Base-by-base conservation (phyloP, 2,797 vertebrate genomes). In the Spondyliosoma cantharus region DNA sequence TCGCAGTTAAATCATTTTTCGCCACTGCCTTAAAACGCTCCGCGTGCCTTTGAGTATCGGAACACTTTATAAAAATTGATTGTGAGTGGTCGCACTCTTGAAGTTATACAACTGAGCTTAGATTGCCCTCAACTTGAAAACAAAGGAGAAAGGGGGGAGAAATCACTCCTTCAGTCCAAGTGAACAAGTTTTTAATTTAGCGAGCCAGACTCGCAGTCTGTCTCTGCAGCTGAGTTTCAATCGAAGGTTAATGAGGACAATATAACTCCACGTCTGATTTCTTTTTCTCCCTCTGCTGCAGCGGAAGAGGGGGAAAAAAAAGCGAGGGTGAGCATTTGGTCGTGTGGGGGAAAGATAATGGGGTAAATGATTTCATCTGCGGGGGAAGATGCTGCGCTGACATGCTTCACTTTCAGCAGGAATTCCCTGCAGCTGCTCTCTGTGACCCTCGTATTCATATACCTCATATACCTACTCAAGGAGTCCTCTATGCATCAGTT, bases 231-330 rank as follows among this genome's bases (percentile, higher is more conserved):
- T 48, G 54, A 50, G 70, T 49, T 86, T 83, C 46, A 29, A 77
- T 78, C 42, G 12, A 68, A 84, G 81, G 86, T 86, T 90, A 89
- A 90, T 85, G 81, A 90, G 84, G 76, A 86, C 81, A 67, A 69
- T 74, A 71, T 61, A 73, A 61, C 56, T 63, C 67, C 48, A 32
- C 72, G 56, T 73, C 57, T 75, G 61, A 81, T 80, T 81, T 73
- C 0, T 61, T 62, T 32, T 37, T 69, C 64, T 52, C 58, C 43
- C 32, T 75, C 65, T 48, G 43, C 25, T 68, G 78, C 48, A 57
- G 0, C 58, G 32, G 58, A 24, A 24, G 49, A 54, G 67, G 22
- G 29, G n/a, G n/a, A n/a, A n/a, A 32, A 32, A 27, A n/a, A 78
- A 15, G 45, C 13, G 29, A 70, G 25, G 53, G 45, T 52, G 68